Conservation (phyloP, 2,888 invertebrate genomes). For the Thymelicus sylvestris region DNA sequence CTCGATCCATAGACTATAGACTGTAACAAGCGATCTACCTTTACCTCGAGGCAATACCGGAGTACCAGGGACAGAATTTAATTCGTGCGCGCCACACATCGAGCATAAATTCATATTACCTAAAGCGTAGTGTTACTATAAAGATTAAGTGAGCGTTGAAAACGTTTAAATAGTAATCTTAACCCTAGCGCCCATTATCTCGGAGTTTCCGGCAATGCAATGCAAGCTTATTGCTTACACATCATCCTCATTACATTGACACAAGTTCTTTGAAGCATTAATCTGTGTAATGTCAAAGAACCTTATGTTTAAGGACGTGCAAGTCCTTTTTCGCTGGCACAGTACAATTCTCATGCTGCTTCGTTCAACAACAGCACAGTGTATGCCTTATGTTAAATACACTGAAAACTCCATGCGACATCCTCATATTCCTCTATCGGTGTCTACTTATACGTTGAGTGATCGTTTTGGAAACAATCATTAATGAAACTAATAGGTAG, state of each 20-base stretch:
- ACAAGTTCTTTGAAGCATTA: slow-evolving; percentile 6
- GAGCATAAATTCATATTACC: slow-evolving; percentile 38
- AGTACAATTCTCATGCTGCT: not conserved
- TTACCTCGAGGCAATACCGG: slow-evolving; percentile 8
- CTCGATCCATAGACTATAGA: slow-evolving; percentile 2
- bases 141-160: slow-evolving; percentile 57
- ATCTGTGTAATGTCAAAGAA: slow-evolving; percentile 16
- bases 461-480: slow-evolving; percentile 27
- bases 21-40: slow-evolving; percentile 22
- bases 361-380: not conserved
- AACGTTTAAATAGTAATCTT: slow-evolving; percentile 56
- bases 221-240: slow-evolving; percentile 16
- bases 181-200: slow-evolving; percentile 51
- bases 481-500: slow-evolving; percentile 3
- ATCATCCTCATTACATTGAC: not conserved
- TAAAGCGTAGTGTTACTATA: slow-evolving; percentile 58
- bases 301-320: not conserved
- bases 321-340: not conserved
- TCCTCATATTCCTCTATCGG: slow-evolving; percentile 10
- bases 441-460: slow-evolving; percentile 5
- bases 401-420: slow-evolving; percentile 1
- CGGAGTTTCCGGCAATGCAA: not conserved
- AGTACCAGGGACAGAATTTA: slow-evolving; percentile 49
- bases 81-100: slow-evolving; percentile 28
- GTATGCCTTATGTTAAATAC: slow-evolving; percentile 9